Base-by-base conservation (phyloP, 2,113 vertebrate species). In the Emydura subglobosa region DNA sequence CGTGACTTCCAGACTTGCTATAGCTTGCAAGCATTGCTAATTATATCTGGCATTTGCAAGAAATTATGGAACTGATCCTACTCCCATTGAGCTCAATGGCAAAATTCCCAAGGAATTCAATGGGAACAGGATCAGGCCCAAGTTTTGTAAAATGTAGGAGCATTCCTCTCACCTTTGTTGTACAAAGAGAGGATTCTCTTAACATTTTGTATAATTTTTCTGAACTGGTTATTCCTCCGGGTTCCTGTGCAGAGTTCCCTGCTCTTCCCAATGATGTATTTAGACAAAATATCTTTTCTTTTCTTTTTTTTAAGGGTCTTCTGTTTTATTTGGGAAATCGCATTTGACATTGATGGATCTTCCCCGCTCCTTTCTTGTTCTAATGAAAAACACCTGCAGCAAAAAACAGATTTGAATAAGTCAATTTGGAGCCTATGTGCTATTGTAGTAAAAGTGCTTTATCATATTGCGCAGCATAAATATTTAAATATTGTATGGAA, bases 401-500 rank as follows among this genome's bases (percentile, higher is more conserved):
- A 89, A 54, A 76, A 83, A 93, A 53, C 59, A 96, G 95, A 90
- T 93, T 86, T 88, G 44, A 22, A 47, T 86, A 96, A 96, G 89
- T 90, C 96, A 89, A 95, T 92, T 87, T 81, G 83, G 72, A 95
- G 54, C 79, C n/a, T 84, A 34, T 93, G 78, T 95, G 83, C 5
- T 85, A 16, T 29, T 44, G 55, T 50, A 79, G 78, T 74, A 92
- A 92, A 93, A 94, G 79, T 79, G 5, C 90, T 92, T 96, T 95
- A 86, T 83, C 94, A 97, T 92, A 95, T 11, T 1, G 2, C 96
- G 91, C 79, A 85, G 79, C 89, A 96, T 89, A 95, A 98, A 97
- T 97, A 98, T 93, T 94, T 97, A 98, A 98, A 97, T 97, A 95
- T 95, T 98, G 94, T 91, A 81, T 94, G 93, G 78, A 10, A 7